These are phyloP conservation scores for Melanostoma scalare DNA, from an alignment of 2,888 invertebrate genomes.

Conservation along the genomic window DNA sequence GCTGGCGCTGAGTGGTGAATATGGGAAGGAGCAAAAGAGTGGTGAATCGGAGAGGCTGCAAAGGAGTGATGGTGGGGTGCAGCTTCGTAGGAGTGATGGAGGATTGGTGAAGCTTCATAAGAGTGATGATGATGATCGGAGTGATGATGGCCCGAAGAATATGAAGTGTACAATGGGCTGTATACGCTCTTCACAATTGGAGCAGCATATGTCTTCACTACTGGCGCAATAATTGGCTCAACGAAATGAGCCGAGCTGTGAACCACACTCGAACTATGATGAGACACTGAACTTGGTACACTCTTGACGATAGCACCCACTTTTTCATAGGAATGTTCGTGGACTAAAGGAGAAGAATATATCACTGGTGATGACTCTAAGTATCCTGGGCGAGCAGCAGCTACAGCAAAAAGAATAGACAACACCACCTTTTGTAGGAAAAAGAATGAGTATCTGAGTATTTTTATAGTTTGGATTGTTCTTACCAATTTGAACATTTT, in stretches of 20 bases:
- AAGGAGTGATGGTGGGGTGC: constrained; percentile 16
- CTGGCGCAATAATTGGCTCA: constrained; percentile 78
- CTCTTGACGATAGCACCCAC: constrained; percentile 77
- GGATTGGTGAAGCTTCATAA: constrained; percentile 31
- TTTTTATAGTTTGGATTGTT: neutral
- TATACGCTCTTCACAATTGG: constrained; percentile 62
- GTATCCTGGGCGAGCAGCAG: constrained; percentile 79
- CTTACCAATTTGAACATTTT: constrained; percentile 80
- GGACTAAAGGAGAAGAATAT: constrained; percentile 75
- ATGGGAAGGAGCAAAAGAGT: constrained; percentile 61
- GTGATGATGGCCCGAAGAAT: constrained; percentile 13
- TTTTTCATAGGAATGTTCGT: constrained; percentile 77
- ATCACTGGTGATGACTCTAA: constrained; percentile 73
- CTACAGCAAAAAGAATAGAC: constrained; percentile 79
- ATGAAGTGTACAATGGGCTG: constrained; percentile 30
- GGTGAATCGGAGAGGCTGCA: constrained; percentile 73
- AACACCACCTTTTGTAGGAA: constrained; percentile 76
- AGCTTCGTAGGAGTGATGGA: constrained; percentile 59
- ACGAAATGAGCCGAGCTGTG: constrained; percentile 77
- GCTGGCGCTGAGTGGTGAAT: constrained; percentile 23
- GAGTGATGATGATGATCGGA: constrained; percentile 43
- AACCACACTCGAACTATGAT: constrained; percentile 83
- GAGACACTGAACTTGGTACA: constrained; percentile 82
- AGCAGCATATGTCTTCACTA: constrained; percentile 63
- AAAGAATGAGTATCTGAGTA: neutral